phyloP scores from a whole-genome alignment of 2,888 invertebrate genomes.

The Anodontia alba region DNA sequence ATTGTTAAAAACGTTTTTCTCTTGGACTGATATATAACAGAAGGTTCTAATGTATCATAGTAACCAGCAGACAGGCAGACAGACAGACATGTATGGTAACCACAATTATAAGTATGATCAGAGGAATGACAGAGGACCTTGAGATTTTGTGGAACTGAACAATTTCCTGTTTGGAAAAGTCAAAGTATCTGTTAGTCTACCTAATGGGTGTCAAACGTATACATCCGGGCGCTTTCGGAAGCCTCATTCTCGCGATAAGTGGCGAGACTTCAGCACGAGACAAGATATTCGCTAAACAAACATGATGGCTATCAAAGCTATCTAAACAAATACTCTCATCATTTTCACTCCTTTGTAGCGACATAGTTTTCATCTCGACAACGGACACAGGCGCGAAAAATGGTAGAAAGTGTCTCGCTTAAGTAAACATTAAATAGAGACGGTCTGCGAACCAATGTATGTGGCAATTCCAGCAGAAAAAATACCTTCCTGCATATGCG shows the following conservation, averaged over 20 bases:
- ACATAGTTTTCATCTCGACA: conserved; percentile 56
- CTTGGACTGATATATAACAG: too few relatives aligned
- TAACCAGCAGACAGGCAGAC: too few relatives aligned
- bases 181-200: neutral
- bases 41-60: too few relatives aligned
- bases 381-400: conserved; percentile 52
- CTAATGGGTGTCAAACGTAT: conserved; percentile 5
- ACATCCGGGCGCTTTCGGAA: conserved; percentile 17
- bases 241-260: conserved; percentile 35
- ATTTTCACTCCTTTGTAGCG: conserved; percentile 63
- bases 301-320: conserved; percentile 58
- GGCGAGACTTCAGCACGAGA: conserved; percentile 43
- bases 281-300: conserved; percentile 53
- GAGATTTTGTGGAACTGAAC: too few relatives aligned
- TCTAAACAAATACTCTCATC: conserved; percentile 65
- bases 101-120: too few relatives aligned
- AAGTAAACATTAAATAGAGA: conserved; percentile 61
- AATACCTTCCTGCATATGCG: too few relatives aligned
- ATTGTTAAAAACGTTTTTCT: too few relatives aligned
- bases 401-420: conserved; percentile 47
- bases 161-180: conserved; percentile 11
- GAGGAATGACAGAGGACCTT: too few relatives aligned
- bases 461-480: neutral
- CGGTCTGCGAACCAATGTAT: conserved; percentile 32
- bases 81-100: too few relatives aligned